Base-by-base conservation (phyloP, 2,888 invertebrate species). In the Melinaea menophilus region DNA sequence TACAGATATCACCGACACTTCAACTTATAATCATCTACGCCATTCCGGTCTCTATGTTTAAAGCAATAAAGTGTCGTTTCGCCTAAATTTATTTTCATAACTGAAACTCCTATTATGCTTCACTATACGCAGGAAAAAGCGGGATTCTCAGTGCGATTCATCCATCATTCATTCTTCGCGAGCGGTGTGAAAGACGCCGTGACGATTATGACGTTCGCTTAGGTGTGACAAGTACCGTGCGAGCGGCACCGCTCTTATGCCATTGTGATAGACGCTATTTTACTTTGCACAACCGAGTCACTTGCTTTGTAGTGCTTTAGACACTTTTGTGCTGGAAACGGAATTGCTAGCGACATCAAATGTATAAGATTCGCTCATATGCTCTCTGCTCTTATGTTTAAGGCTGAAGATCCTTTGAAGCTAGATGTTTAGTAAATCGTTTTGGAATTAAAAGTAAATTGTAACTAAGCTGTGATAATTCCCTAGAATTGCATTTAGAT, bases 161-260 rank as follows among this genome's bases (percentile, higher is more conserved):
- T 88, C 84, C 86, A 88, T 88, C 88, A 86, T 86, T 87, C 85
- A 86, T 83, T 81, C 81, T 80, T 73, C 81, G 76, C 72, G 68
- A 80, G 76, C 75, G 78, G 79, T 82, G 80, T 89, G 86, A 87
- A 88, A 87, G 87, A 86, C 80, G 82, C 76, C 84, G 78, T 85
- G 82, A 84, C 80, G 83, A 85, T 86, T 88, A 82, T 87, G 81
- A 82, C 81, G 78, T 79, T 74, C 77, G 78, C 75, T 79, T 77
- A 78, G 69, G 76, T 79, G 76, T 74, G 72, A 79, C 77, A 79
- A 65, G 55, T 54, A 51, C 59, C 51, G 61, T 77, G 72, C 75
- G 48, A 65, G 64, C 70, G 56, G 65, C 64, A 67, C 69, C 72
- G 64, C 76, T 75, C 81, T 78, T 82, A 82, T 22, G 11, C 56